phyloP scores from a whole-genome alignment of 2,797 vertebrate genomes.

The Pipistrellus kuhlii region DNA sequence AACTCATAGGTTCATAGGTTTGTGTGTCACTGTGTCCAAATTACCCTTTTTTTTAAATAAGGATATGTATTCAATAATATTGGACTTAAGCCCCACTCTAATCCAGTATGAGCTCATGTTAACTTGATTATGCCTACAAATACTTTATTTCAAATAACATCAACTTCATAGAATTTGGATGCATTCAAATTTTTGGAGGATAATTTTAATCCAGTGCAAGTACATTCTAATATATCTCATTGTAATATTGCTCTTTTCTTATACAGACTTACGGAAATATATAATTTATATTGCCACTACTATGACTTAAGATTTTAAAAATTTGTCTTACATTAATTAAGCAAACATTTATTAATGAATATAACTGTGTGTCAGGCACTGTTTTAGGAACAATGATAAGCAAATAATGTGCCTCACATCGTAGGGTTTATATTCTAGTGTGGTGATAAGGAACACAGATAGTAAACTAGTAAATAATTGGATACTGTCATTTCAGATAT shows the following conservation, averaged over 20 bases:
- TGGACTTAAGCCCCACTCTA: not conserved
- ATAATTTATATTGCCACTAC: not conserved
- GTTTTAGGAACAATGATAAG: not conserved
- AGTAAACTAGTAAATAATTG: not conserved
- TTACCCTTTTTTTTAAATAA: not conserved
- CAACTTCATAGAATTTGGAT: not conserved
- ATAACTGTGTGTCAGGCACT: not conserved
- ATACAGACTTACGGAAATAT: not conserved
- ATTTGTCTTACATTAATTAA: not conserved
- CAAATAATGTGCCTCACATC: not conserved
- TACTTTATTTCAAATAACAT: constrained; percentile 51
- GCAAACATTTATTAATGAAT: not conserved
- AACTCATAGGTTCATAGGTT: not conserved
- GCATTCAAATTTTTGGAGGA: not conserved
- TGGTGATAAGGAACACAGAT: fast-evolving
- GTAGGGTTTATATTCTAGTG: not conserved
- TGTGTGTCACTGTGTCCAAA: not conserved
- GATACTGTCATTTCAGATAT: not conserved
- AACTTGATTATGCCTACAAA: not conserved
- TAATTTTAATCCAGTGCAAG: not conserved
- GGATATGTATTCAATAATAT: not conserved
- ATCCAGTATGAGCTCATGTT: not conserved
- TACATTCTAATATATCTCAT: not conserved
- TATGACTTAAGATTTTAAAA: not conserved
- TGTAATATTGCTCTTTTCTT: not conserved